Conservation (phyloP, 2,888 invertebrate species). For the Melikaiella ostensackeni region DNA sequence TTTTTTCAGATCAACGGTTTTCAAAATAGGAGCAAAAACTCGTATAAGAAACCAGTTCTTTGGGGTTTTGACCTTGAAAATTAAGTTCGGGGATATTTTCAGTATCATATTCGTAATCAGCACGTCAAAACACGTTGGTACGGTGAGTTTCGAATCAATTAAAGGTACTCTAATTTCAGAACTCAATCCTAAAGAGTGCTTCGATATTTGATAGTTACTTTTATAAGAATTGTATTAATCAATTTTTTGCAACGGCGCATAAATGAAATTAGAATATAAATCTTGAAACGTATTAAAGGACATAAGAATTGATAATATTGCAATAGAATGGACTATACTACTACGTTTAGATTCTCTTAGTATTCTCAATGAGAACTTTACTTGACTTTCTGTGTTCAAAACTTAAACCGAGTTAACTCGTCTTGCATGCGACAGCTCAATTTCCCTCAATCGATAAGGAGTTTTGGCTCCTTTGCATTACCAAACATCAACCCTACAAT, state of each 20-base stretch:
- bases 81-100: too few species aligned
- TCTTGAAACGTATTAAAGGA: neutral
- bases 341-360: neutral
- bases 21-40: too few species aligned
- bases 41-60: too few species aligned
- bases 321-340: neutral
- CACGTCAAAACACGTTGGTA: too few species aligned
- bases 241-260: neutral
- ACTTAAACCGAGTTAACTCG: constrained; percentile 2
- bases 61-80: too few species aligned
- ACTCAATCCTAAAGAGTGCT: too few species aligned
- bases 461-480: constrained; percentile 19
- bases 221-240: neutral
- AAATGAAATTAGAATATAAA: neutral
- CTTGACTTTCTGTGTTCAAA: neutral
- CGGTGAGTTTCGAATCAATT: too few species aligned
- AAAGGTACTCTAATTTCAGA: too few species aligned
- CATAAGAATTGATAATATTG: neutral
- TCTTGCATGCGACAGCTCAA: constrained; percentile 33
- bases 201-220: too few species aligned
- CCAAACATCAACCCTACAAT: constrained; percentile 11
- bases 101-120: too few species aligned
- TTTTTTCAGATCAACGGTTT: too few species aligned
- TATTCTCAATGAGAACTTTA: constrained; percentile 1
- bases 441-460: constrained; percentile 29